phyloP scores from a whole-genome alignment of 2,797 vertebrate species.

The Ctenosaura bakeri region DNA sequence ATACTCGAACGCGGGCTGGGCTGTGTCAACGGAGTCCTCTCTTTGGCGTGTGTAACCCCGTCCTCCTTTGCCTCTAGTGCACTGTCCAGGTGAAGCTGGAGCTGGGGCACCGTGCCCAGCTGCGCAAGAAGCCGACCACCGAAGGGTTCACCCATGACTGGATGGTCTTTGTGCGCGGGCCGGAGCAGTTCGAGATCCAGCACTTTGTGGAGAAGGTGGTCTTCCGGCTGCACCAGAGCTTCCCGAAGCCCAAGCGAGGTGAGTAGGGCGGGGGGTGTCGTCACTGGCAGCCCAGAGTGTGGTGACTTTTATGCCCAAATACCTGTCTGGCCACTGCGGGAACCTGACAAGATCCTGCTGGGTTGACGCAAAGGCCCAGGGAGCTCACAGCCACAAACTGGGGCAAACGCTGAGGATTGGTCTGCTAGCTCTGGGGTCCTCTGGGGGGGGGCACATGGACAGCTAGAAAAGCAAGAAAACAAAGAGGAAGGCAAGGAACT shows the following conservation, averaged over 20 bases:
- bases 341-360: not conserved
- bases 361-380: not conserved
- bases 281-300: accelerated
- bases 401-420: no score
- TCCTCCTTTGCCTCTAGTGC: conserved; percentile 80
- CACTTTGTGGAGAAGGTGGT: conserved; percentile 98
- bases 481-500: no score
- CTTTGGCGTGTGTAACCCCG: no score
- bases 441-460: no score
- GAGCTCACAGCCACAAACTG: no score
- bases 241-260: conserved; percentile 98
- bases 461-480: no score
- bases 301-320: not conserved
- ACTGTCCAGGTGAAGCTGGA: conserved; percentile 99
- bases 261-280: conserved; percentile 44
- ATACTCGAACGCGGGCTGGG: no score
- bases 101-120: conserved; percentile 95
- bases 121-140: conserved; percentile 95
- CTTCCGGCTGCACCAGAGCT: conserved; percentile 97
- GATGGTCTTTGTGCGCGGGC: conserved; percentile 98
- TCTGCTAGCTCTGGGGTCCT: no score
- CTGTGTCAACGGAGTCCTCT: not conserved
- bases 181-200: conserved; percentile 96
- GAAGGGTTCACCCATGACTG: conserved; percentile 99
- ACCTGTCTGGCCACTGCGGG: not conserved